Evolutionary conservation across 2,888 invertebrate species (phyloP), one percentile per base, ranked within the genome.

Genomic region (Trichogramma dendrolimi): DNA sequence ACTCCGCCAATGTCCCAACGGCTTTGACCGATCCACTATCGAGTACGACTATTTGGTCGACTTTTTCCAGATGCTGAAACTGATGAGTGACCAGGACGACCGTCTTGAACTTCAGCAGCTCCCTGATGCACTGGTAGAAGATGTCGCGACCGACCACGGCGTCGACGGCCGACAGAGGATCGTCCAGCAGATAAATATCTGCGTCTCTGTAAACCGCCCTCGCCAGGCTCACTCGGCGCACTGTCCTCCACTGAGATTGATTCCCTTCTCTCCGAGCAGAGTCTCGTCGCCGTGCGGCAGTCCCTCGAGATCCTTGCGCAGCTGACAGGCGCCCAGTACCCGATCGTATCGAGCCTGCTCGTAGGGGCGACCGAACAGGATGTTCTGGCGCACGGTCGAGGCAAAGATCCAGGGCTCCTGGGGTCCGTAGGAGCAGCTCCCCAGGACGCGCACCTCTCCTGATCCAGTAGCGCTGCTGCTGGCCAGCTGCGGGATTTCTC

Each of bases 331-430:
- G 70, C 82, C 80, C 4, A 87, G 83, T 0, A 87, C 86, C 47
- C 79, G 76, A 44, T 79, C 75, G 69, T 80, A 80, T 41, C 69
- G 71, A 46, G 61, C 57, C 48, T 73, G 68, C 40, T 76, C 69
- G 62, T 73, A 74, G 4, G 68, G 61, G 53, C 73, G 71, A 0
- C 78, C 79, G 50, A 79, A 79, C 4, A 79, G 61, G 51, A 79
- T 84, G 72, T 88, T 89, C 67, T 87, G 85, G 55, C 83, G 76
- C 4, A 87, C 80, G 71, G 86, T 81, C 72, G 88, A 87, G 0
- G 87, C 85, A 70, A 90, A 90, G 5, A 90, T 81, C 94, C 94
- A 95, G 1, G 94, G 87, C 70, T 92, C 87, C 72, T 93, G 92
- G 39, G 89, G 84, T 0, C 90, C 88, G 73, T 94, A 94, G 39